These are phyloP conservation scores for Odontesthes bonariensis DNA, from an alignment of 2,113 vertebrate genomes.

Conservation along the genomic window DNA sequence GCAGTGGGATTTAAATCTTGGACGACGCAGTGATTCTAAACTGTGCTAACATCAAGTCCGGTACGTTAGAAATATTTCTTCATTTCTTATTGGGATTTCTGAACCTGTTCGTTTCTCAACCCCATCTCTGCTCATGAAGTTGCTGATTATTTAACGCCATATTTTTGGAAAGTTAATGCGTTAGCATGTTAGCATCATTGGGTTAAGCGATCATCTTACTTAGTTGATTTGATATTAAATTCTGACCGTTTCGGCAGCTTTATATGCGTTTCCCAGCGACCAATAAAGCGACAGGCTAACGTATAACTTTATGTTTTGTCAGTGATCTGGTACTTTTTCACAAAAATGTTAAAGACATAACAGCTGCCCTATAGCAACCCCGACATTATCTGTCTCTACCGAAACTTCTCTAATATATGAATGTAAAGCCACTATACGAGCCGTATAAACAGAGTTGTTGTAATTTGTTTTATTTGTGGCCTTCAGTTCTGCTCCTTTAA, in stretches of 20 bases:
- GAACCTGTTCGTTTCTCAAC: accelerated
- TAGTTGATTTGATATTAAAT: not conserved
- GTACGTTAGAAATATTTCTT: constrained; percentile 23
- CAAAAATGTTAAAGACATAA: not conserved
- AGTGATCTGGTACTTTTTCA: not conserved
- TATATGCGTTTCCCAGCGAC: too few relatives aligned
- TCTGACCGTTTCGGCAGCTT: not conserved
- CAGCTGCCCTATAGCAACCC: not conserved
- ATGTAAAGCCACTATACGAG: not conserved
- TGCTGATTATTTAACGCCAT: not conserved
- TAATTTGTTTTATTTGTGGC: not conserved
- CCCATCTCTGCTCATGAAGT: not conserved
- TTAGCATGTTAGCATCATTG: constrained; percentile 51
- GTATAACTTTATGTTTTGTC: too few relatives aligned
- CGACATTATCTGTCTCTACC: not conserved
- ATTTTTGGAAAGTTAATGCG: constrained; percentile 35
- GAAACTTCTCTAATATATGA: not conserved
- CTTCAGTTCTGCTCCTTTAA: too few relatives aligned
- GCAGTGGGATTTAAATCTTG: constrained; percentile 75
- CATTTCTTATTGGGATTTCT: accelerated
- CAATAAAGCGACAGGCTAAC: not conserved
- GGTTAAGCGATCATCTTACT: constrained; percentile 8
- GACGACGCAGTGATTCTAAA: constrained; percentile 48
- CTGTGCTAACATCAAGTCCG: constrained; percentile 17
- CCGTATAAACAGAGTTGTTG: not conserved